Conservation (phyloP, 2,888 invertebrate species). For the Spisula solida region DNA sequence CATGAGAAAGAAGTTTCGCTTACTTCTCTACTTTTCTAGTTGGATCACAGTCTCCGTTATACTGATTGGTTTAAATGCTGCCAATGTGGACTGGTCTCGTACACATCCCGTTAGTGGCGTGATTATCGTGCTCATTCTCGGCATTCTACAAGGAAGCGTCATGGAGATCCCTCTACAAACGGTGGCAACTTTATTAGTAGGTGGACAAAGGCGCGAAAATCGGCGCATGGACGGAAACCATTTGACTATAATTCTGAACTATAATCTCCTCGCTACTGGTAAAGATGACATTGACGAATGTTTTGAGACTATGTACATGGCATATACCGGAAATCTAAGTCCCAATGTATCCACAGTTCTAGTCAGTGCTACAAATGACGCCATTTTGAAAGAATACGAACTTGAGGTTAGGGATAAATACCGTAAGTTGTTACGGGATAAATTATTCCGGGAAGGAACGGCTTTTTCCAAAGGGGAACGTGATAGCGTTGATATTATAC, state of each 20-base stretch:
- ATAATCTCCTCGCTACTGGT: constrained; percentile 77
- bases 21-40: constrained; percentile 77
- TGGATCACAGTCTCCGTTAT: constrained; percentile 77
- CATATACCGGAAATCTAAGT: constrained; percentile 79
- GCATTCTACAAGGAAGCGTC: constrained; percentile 78
- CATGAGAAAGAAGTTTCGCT: constrained; percentile 75
- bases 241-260: constrained; percentile 76
- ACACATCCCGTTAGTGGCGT: constrained; percentile 75
- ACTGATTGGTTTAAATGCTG: constrained; percentile 74
- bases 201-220: constrained; percentile 70
- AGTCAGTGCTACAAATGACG: constrained; percentile 80
- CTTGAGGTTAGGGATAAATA: constrained; percentile 77
- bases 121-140: constrained; percentile 75
- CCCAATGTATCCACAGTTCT: constrained; percentile 78
- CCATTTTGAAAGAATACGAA: constrained; percentile 77
- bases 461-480: constrained; percentile 74
- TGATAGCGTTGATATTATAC: constrained; percentile 72
- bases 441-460: constrained; percentile 79
- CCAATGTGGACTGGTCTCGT: constrained; percentile 79
- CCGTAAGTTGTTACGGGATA: constrained; percentile 77
- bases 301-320: constrained; percentile 80
- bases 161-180: constrained; percentile 80
- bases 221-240: constrained; percentile 64
- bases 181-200: constrained; percentile 75
- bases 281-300: constrained; percentile 82